phyloP scores from a whole-genome alignment of 2,797 vertebrate genomes.

The Champsocephalus gunnari region DNA sequence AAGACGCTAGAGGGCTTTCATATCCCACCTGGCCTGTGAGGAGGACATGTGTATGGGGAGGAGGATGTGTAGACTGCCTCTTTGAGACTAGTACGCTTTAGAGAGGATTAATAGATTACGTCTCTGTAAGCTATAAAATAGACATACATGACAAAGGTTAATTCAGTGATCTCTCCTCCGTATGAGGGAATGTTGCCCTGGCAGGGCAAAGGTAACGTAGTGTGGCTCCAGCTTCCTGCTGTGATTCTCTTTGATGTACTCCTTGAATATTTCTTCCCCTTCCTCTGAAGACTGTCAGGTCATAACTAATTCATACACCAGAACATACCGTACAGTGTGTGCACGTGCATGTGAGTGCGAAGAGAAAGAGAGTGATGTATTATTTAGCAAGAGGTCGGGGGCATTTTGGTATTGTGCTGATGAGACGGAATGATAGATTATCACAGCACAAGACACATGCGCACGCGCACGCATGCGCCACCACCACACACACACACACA shows the following conservation, averaged over 20 bases:
- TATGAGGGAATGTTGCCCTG: not conserved
- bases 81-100: not conserved
- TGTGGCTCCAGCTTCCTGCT: slow-evolving; percentile 26
- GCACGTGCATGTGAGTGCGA: slow-evolving; percentile 36
- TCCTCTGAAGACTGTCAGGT: slow-evolving; percentile 71
- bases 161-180: not conserved
- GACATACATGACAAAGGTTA: not conserved
- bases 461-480: not conserved
- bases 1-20: slow-evolving; percentile 42
- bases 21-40: slow-evolving; percentile 37
- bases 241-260: slow-evolving; percentile 72
- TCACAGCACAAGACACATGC: slow-evolving; percentile 40
- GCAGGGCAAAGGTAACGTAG: slow-evolving; percentile 29
- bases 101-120: slow-evolving; percentile 9
- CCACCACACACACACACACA: not conserved
- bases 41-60: slow-evolving; percentile 5
- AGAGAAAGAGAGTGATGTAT: slow-evolving; percentile 71
- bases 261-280: slow-evolving; percentile 63
- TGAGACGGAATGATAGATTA: slow-evolving; percentile 77
- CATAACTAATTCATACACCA: slow-evolving; percentile 75
- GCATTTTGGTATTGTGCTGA: slow-evolving; percentile 80
- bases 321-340: slow-evolving; percentile 62
- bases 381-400: slow-evolving; percentile 73
- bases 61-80: slow-evolving; percentile 10
- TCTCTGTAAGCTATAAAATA: slow-evolving; percentile 1